Evolutionary conservation across 2,113 vertebrate species (phyloP), one percentile per base, ranked within the genome.

Genomic region (Grallaria varia): DNA sequence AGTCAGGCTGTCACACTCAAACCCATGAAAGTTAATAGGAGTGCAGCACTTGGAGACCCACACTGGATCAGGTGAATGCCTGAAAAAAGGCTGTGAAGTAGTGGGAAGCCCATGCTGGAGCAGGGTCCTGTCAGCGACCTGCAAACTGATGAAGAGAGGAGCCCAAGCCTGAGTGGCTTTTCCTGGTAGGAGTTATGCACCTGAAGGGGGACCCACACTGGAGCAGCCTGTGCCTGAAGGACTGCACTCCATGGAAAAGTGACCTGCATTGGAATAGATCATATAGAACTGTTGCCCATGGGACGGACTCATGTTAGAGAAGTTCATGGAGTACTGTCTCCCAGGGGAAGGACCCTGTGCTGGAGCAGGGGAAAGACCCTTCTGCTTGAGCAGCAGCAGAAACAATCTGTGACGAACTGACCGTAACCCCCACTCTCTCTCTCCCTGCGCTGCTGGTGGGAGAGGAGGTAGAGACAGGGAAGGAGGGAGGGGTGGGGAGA

Each of bases 181-280:
- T 75, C 9, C 45, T 44, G 14, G 14, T 15, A 44, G 44, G 8
- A 37, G 6, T 53, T 74, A 30, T 17, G 28, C 12, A 21, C 20
- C 16, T 0, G 0, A 30, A 20, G 28, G 27, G 40, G 5, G 7
- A 30, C 13, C 9, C 23, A 40, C 0, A 1, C 25, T 35, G 45
- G 14, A 28, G 12, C 55, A 83, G 24, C 8, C 17, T n/a, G 8
- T 14, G 24, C n/a, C 27, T 47, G n/a, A 55, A 47, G 30, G 13
- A 69, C 17, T 69, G 47, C 31, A 31, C 6, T 5, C 45, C 14
- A 6, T 47, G 40, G 62, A 83, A 74, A 25, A 89, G 20, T 31
- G 39, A 68, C n/a, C n/a, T 21, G 30, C 39, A 31, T 15, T 11
- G 1, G 0, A 83, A 27, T 24, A 62, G 24, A 12, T 47, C 4